phyloP scores from a whole-genome alignment of 2,888 invertebrate species.

The Tricholauxania praeusta region DNA sequence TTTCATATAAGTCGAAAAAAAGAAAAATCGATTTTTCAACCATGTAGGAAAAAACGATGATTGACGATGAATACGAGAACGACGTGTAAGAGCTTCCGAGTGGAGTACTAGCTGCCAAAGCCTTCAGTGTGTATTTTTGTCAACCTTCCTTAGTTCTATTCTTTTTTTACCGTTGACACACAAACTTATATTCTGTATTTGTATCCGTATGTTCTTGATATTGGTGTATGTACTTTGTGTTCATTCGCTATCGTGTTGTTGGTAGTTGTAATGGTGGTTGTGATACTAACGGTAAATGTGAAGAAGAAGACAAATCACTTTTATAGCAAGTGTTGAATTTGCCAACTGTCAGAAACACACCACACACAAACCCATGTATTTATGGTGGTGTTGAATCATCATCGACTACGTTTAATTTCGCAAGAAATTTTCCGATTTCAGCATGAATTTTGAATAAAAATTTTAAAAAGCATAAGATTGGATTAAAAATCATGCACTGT shows the following conservation, averaged over 20 bases:
- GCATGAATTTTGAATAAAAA: no score
- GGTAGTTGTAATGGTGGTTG: constrained; percentile 10
- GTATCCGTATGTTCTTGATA: constrained; percentile 13
- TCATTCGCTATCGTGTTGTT: constrained; percentile 6
- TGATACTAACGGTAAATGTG: constrained; percentile 21
- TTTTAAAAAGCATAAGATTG: no score
- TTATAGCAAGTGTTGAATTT: no score
- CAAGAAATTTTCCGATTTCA: no score
- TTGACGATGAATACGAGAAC: constrained; percentile 46
- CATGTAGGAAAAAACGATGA: constrained; percentile 46
- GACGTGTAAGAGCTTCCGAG: constrained; percentile 9
- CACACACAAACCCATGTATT: constrained; percentile 2
- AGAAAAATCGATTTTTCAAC: constrained; percentile 52
- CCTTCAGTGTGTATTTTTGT: constrained; percentile 26
- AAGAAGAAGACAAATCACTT: no score
- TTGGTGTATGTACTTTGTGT: constrained; percentile 8
- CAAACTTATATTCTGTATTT: background rate
- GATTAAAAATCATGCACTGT: no score
- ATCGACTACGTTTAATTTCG: no score
- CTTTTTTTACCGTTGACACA: background rate
- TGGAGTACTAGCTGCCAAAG: constrained; percentile 7
- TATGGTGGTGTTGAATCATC: background rate
- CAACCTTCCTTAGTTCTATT: constrained; percentile 16
- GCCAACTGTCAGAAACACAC: background rate
- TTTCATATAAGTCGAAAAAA: constrained; percentile 7